Evolutionary conservation across 2,888 invertebrate species (phyloP).

Genomic region (Synergus umbraculus): DNA sequence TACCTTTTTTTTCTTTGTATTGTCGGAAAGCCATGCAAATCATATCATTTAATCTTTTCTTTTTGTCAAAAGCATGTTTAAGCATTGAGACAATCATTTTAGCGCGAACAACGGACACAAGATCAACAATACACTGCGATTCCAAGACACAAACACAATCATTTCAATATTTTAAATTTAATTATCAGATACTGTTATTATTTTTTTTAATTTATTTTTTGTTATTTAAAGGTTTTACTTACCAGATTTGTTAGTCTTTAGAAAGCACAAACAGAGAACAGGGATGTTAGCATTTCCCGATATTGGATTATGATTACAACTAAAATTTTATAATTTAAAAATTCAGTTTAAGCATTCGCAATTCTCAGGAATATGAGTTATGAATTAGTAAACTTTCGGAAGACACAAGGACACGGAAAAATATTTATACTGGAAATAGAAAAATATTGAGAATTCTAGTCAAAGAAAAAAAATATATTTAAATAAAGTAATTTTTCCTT

Average conservation of each 20-base stretch:
- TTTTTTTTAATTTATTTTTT: neutral
- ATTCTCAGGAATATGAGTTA: too few species aligned
- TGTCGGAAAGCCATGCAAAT: constrained; percentile 69
- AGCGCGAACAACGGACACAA: constrained; percentile 17
- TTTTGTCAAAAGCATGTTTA: constrained; percentile 25
- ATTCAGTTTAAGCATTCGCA: too few species aligned
- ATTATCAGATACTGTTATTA: neutral
- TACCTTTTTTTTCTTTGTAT: constrained; percentile 61
- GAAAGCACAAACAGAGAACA: constrained; percentile 57
- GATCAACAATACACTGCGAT: constrained; percentile 39
- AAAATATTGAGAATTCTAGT: too few species aligned
- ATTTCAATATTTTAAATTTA: neutral
- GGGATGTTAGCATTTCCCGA: neutral
- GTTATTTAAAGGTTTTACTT: constrained; percentile 51
- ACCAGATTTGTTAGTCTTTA: constrained; percentile 59
- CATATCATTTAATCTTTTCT: neutral
- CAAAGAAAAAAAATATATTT: too few species aligned
- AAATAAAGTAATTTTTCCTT: too few species aligned
- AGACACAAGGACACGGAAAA: too few species aligned
- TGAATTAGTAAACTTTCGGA: too few species aligned
- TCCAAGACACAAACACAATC: constrained; percentile 29
- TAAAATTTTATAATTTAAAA: too few species aligned
- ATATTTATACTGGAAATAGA: too few species aligned
- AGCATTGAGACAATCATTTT: constrained; percentile 23
- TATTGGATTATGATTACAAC: neutral